A percentile compares a stretch with the other conserved stretches of the same genome.
phyloP scores from a whole-genome alignment of 2,113 vertebrate species.

The Noturus placidus region DNA sequence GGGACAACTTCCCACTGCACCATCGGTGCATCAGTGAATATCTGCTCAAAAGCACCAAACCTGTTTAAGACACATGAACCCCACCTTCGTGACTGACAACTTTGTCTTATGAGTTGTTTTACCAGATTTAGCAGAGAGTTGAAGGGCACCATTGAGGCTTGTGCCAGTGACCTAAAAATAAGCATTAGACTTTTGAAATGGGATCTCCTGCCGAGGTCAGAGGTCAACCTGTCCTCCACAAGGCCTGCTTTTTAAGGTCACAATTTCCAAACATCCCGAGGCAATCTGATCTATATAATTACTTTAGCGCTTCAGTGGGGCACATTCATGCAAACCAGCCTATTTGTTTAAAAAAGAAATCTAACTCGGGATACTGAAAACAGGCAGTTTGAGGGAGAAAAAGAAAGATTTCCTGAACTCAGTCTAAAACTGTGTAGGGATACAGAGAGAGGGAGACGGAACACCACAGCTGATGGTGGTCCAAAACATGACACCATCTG shows the following conservation, averaged over 20 bases:
- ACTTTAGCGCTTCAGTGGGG: constrained; percentile 47
- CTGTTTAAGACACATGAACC: neutral
- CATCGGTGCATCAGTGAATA: neutral
- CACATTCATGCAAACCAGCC: constrained; percentile 36
- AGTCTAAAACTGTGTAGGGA: constrained; percentile 23
- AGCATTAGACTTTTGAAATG: constrained; percentile 60
- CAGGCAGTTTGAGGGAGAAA: constrained; percentile 17
- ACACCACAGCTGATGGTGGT: constrained; percentile 17
- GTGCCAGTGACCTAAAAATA: constrained; percentile 48
- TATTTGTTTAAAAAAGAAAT: constrained; percentile 56
- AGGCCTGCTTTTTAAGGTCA: constrained; percentile 52
- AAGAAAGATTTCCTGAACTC: constrained; percentile 33
- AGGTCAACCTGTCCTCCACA: constrained; percentile 58
- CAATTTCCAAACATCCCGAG: constrained; percentile 56
- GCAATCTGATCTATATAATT: constrained; percentile 55
- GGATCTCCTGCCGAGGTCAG: constrained; percentile 49
- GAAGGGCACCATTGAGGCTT: constrained; percentile 44
- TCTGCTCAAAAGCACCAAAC: neutral
- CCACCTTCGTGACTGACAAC: neutral
- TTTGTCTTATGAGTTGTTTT: constrained; percentile 10
- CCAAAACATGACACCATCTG: constrained; percentile 25
- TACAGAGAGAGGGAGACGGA: constrained; percentile 7
- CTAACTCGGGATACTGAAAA: constrained; percentile 41
- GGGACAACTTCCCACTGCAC: too few species aligned
- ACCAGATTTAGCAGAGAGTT: constrained; percentile 51